These are phyloP conservation scores for Nothobranchius furzeri DNA, from an alignment of 2,113 vertebrate species.

Conservation along the genomic window DNA sequence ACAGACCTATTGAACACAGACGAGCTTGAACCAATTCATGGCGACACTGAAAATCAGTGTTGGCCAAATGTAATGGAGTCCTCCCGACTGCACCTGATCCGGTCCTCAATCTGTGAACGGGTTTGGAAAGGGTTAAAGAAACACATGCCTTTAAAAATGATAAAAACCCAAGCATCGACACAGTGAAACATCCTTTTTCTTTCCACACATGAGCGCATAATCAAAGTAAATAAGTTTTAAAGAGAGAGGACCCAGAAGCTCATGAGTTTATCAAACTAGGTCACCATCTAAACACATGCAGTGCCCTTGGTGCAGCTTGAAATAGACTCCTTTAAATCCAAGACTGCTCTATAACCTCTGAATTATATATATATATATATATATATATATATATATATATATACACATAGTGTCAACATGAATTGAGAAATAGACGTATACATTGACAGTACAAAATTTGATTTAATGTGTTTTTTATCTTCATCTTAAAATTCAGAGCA, in stretches of 20 bases:
- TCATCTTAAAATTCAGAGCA: not conserved
- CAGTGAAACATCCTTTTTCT: slow-evolving; percentile 16
- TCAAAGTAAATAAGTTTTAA: slow-evolving; percentile 66
- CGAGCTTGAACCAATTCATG: slow-evolving; percentile 68
- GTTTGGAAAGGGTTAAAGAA: slow-evolving; percentile 38
- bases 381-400: slow-evolving; percentile 23
- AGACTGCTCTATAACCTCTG: slow-evolving; percentile 65
- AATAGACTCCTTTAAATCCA: slow-evolving; percentile 76
- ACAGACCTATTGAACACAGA: slow-evolving; percentile 67
- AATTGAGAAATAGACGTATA: slow-evolving; percentile 25
- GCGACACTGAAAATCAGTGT: slow-evolving; percentile 66
- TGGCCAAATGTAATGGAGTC: slow-evolving; percentile 70
- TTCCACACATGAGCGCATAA: slow-evolving; percentile 44
- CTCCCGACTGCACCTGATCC: slow-evolving; percentile 67
- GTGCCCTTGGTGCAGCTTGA: slow-evolving; percentile 78
- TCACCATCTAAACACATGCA: slow-evolving; percentile 74
- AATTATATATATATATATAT: slow-evolving; percentile 34
- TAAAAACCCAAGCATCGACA: slow-evolving; percentile 23
- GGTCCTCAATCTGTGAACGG: slow-evolving; percentile 13
- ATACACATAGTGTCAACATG: slow-evolving; percentile 28
- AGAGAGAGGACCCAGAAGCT: slow-evolving; percentile 66
- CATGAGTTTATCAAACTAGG: slow-evolving; percentile 76
- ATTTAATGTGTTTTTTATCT: not conserved
- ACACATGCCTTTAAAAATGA: slow-evolving; percentile 8
- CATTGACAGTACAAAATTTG: not conserved